Evolutionary conservation across 2,113 vertebrate genomes (phyloP).

Genomic region (Passer montanus): DNA sequence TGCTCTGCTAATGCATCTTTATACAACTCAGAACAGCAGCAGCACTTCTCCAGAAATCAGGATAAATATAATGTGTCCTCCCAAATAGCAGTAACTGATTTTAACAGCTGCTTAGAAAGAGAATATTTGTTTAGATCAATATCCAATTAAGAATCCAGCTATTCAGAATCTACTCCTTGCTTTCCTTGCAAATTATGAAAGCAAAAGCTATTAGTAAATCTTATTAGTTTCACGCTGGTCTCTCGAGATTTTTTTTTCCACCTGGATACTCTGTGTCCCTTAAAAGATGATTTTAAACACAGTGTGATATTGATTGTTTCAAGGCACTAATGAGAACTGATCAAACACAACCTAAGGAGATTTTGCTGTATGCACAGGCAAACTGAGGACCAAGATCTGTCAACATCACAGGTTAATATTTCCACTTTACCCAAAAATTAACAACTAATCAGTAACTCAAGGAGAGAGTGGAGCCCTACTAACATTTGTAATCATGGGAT

Average conservation of each 20-base stretch:
- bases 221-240: slow-evolving; percentile 72
- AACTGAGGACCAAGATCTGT: neutral
- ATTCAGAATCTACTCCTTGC: slow-evolving; percentile 32
- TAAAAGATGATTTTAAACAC: slow-evolving; percentile 66
- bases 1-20: slow-evolving; percentile 30
- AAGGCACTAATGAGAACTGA: slow-evolving; percentile 28
- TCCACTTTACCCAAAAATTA: slow-evolving; percentile 5
- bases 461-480: neutral
- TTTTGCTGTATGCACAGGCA: slow-evolving; percentile 11
- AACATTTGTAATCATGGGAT: neutral
- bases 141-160: slow-evolving; percentile 66
- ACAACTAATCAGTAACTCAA: neutral
- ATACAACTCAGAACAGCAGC: neutral
- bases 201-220: slow-evolving; percentile 67
- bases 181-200: slow-evolving; percentile 63
- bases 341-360: slow-evolving; percentile 12
- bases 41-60: slow-evolving; percentile 31
- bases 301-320: slow-evolving; percentile 67
- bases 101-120: slow-evolving; percentile 41
- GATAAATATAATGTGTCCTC: slow-evolving; percentile 60
- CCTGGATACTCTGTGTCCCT: slow-evolving; percentile 44
- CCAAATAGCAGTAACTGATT: slow-evolving; percentile 55
- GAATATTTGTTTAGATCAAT: slow-evolving; percentile 74
- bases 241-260: slow-evolving; percentile 58
- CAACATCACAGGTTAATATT: neutral